Evolutionary conservation across 2,113 vertebrate species (phyloP), one percentile per base, ranked within the genome.

Genomic region (Zosterops japonicus): DNA sequence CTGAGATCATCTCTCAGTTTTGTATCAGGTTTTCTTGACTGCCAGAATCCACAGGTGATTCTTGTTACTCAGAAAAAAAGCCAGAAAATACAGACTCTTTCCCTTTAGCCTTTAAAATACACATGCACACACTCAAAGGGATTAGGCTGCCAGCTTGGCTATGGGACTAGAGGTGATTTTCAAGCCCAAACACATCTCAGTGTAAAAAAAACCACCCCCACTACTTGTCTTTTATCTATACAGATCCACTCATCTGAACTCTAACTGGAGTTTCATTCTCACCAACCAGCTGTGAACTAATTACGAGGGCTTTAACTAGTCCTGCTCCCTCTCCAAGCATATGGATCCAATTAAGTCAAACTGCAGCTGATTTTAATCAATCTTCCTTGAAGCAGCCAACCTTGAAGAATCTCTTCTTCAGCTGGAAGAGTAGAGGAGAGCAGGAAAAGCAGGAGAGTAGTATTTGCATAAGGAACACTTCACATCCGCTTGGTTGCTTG

Each of bases 341-440:
- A 97, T 97, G 98, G 97, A 96, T 96, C 97, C 98, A 97, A 98
- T 98, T 97, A 98, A 96, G 96, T 83, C 95, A 89, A 94, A 97
- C 96, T 80, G 97, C 97, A 98, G 97, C 97, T 97, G 98, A 97
- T 96, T 97, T 97, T 97, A 97, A 98, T 98, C 98, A 97, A 95
- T 97, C 97, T 98, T 97, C 96, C 97, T 95, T 97, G 96, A 97
- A 98, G 96, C 95, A 85, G 97, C 90, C 95, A 77, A 95, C 97
- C 96, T 95, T 94, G 94, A 97, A 97, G 97, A 90, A 91, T 93
- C 92, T 95, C 95, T 94, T 91, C 95, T 95, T 92, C 94, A 88
- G 94, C 82, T 95, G 55, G 5, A 95, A 95, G 80, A 87, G 90
- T 42, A 86, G 77, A 86, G 69, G 88, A 94, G 94, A 95, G 92